Evolutionary conservation across 2,888 invertebrate genomes (phyloP).

Genomic region (Noctua janthina): DNA sequence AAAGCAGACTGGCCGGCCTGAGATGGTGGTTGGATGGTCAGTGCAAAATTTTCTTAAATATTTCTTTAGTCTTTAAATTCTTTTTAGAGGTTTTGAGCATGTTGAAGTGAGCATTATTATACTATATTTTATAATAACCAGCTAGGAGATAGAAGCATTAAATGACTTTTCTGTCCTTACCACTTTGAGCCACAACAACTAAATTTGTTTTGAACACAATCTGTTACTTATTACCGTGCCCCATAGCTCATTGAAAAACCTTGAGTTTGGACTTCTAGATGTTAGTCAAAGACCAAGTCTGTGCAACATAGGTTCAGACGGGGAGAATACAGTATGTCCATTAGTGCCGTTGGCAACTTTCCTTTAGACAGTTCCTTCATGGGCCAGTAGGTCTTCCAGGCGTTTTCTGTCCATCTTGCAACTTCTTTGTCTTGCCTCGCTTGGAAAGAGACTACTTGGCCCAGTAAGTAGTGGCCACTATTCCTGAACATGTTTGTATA

Average conservation of each 20-base stretch:
- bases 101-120: background rate
- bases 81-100: too few relatives aligned
- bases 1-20: slow-evolving; percentile 99
- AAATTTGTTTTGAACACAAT: too few relatives aligned
- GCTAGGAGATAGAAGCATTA: too few relatives aligned
- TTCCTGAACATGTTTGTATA: background rate
- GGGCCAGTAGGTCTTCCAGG: background rate
- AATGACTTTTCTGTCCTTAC: background rate
- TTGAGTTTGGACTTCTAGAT: too few relatives aligned
- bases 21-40: slow-evolving; percentile 99
- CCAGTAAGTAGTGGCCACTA: background rate
- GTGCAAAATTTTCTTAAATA: slow-evolving; percentile 39
- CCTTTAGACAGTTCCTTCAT: too few relatives aligned
- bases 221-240: too few relatives aligned
- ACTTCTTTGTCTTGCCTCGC: background rate
- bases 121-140: background rate
- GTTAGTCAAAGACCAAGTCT: too few relatives aligned
- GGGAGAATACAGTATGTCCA: too few relatives aligned
- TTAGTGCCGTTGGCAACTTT: too few relatives aligned
- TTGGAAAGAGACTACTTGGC: background rate
- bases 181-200: too few relatives aligned
- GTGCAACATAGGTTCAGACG: too few relatives aligned
- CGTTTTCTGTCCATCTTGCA: background rate
- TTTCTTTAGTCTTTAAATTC: background rate
- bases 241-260: too few relatives aligned